Evolutionary conservation across 2,797 vertebrate genomes (phyloP), one percentile per base, ranked within the genome.

Genomic region (Myoxocephalus aenaeus): DNA sequence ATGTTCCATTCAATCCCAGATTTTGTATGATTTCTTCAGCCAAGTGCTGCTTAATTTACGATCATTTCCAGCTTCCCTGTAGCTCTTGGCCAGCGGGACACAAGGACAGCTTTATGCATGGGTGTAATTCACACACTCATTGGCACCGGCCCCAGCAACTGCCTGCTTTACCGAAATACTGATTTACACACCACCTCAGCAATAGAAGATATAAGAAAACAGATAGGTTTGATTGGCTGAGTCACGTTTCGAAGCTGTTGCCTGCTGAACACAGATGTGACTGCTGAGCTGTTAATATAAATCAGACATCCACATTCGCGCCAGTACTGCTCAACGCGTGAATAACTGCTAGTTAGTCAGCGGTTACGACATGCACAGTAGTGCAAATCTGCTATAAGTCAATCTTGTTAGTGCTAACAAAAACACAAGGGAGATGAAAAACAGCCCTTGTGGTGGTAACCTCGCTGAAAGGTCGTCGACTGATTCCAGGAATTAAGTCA

Each of bases 51-150:
- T 89, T 93, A 91, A 94, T 94, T 94, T 94, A 91, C 83, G 80
- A 87, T 89, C 89, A 89, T 91, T 92, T 93, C 90, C 88, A 92
- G 89, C 84, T 89, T 92, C 87, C 92, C 92, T 73, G 90, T 83
- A 88, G 91, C 88, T 93, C 85, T 89, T 92, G 91, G 92, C 92
- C 89, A 86, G 89, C 85, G 69, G 88, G 89, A 88, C 85, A 93
- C 90, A 94, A 93, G 91, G 86, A 88, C 90, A 90, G 91, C 90
- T 90, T 92, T 92, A 93, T 92, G 90, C 89, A 89, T 59, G 87
- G 85, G 89, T 90, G 87, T 91, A 93, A 93, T 94, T 93, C 91
- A 94, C 93, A 94, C 89, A 92, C 90, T 91, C 88, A 79, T 85
- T 93, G 92, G 91, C 92, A 90, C 70, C 0, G 58, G 83, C 88